phyloP scores from a whole-genome alignment of 2,888 invertebrate species.

The Adineta ricciae region DNA sequence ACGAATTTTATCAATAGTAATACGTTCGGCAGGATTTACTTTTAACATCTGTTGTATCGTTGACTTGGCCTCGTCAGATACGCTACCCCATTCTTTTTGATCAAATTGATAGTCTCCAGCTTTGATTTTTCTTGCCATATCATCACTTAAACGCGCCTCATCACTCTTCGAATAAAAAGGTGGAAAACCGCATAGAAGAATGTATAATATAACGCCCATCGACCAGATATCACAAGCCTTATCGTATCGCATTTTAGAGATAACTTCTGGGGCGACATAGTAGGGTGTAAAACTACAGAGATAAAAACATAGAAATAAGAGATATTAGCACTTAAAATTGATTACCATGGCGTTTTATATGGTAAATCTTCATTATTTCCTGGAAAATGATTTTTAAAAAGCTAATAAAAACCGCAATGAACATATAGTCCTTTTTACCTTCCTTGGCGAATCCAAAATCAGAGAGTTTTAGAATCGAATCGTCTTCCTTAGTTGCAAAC shows the following conservation, averaged over 20 bases:
- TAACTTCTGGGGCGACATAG: constrained; percentile 65
- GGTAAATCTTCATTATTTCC: constrained; percentile 1
- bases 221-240: constrained; percentile 95
- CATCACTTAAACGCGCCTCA: constrained; percentile 80
- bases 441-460: constrained; percentile 99
- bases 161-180: constrained; percentile 98
- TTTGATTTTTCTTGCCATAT: constrained; percentile 91
- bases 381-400: too few species aligned
- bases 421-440: too few species aligned
- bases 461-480: constrained; percentile 82
- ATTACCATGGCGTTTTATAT: constrained; percentile 26
- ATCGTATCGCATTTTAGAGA: constrained; percentile 93
- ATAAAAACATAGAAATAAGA: too few species aligned
- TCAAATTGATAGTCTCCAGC: constrained; percentile 95
- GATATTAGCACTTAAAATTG: not conserved
- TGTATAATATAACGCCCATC: constrained; percentile 96
- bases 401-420: too few species aligned
- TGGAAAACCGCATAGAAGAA: constrained; percentile 67
- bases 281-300: constrained; percentile 24
- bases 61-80: constrained; percentile 46
- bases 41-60: constrained; percentile 24
- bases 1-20: constrained; percentile 25
- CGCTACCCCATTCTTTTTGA: constrained; percentile 62
- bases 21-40: constrained; percentile 24
- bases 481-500: constrained; percentile 57